Evolutionary conservation across 2,797 vertebrate genomes (phyloP).

Genomic region (Lepidocolaptes lacrymiger): DNA sequence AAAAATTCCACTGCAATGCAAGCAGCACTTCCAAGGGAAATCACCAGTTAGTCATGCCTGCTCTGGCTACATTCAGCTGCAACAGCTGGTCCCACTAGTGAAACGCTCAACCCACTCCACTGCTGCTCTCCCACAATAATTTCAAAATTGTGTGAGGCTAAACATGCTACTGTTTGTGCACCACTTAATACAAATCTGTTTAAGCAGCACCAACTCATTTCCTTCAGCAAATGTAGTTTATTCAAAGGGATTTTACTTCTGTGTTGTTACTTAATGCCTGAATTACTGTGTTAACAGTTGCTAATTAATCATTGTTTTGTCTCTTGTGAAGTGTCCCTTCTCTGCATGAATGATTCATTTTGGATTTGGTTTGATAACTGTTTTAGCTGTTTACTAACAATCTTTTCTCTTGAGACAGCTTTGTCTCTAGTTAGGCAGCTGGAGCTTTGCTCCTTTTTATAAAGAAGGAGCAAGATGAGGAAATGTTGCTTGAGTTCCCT

Average conservation of each 20-base stretch:
- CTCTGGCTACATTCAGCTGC: slow-evolving; percentile 11
- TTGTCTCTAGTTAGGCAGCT: slow-evolving; percentile 27
- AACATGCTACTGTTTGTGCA: slow-evolving; percentile 8
- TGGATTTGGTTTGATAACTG: slow-evolving; percentile 44
- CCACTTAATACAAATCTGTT: slow-evolving; percentile 29
- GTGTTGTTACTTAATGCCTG: slow-evolving; percentile 16
- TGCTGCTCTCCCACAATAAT: slow-evolving; percentile 6
- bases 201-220: slow-evolving; percentile 22
- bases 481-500: neutral
- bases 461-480: neutral
- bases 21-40: slow-evolving; percentile 13
- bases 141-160: slow-evolving; percentile 12
- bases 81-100: slow-evolving; percentile 6
- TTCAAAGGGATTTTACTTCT: slow-evolving; percentile 43
- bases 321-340: slow-evolving; percentile 49
- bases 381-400: slow-evolving; percentile 55
- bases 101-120: neutral
- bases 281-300: slow-evolving; percentile 46
- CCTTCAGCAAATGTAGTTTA: slow-evolving; percentile 19
- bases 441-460: neutral
- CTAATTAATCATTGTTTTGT: slow-evolving; percentile 68
- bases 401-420: slow-evolving; percentile 36
- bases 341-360: slow-evolving; percentile 42
- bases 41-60: neutral
- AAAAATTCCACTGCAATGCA: neutral